These are phyloP conservation scores for Lycaena phlaeas DNA, from an alignment of 2,888 invertebrate genomes.

Conservation along the genomic window DNA sequence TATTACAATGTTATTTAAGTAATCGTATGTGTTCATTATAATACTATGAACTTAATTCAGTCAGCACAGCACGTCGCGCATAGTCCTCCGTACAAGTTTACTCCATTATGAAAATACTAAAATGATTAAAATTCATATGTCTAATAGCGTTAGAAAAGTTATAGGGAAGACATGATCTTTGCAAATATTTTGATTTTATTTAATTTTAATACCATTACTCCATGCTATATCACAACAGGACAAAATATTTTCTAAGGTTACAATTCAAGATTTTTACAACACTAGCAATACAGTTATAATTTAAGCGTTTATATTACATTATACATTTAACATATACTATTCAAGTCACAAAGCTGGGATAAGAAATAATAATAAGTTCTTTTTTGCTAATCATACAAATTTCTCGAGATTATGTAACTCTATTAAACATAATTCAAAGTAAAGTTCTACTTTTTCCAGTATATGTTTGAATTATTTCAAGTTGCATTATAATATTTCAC, in stretches of 20 bases:
- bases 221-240: conserved; percentile 14
- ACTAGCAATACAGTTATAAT: neutral
- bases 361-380: neutral
- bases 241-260: conserved; percentile 2
- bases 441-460: too few species aligned
- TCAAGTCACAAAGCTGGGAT: neutral
- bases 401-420: too few species aligned
- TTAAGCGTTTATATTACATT: neutral
- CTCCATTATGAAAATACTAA: conserved; percentile 3
- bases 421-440: too few species aligned
- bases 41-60: too few species aligned
- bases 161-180: conserved; percentile 60
- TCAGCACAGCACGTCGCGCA: neutral
- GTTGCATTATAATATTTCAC: too few species aligned
- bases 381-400: too few species aligned
- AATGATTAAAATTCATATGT: conserved; percentile 21
- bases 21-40: too few species aligned
- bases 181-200: conserved; percentile 30
- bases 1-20: too few species aligned
- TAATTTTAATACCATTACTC: conserved; percentile 13
- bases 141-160: conserved; percentile 35
- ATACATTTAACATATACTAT: neutral
- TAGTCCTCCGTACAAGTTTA: neutral
- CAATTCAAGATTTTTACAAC: neutral
- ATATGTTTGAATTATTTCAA: too few species aligned